Evolutionary conservation across 2,888 invertebrate species (phyloP), one percentile per base, ranked within the genome.

Genomic region (Ichneumon xanthorius): DNA sequence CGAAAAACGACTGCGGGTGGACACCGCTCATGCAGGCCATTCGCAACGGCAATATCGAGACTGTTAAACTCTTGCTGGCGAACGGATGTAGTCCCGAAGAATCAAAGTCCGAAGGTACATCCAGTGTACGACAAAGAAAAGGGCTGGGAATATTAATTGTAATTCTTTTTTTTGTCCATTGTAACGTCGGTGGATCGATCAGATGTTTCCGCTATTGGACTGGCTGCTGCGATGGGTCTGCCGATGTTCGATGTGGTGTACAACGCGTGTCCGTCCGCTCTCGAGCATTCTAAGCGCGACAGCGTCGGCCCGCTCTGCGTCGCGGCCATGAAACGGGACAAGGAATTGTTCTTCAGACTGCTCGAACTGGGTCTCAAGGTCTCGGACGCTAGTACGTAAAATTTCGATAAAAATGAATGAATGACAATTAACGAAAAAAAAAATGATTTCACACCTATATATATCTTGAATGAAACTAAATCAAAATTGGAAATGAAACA

Each of bases 1-100:
- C 86, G 16, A 93, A 91, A 88, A 93, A 92, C 86, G 89, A 91
- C 86, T 93, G 92, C 84, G 93, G 93, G 6, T 93, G 93, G 93
- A 93, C 93, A 6, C 92, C 93, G 5, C 83, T 93, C 26, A 93
- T 93, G 93, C 90, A 92, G 65, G 93, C 93, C 2, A 85, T 93
- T 82, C 90, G 93, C 45, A 92, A 92, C 70, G 88, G 89, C 84
- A 89, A 93, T 84, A 68, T 89, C 4, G 80, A 91, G 45, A 90
- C 89, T 37, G 92, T 91, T 0, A 89, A 92, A 80, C 88, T 92
- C 22, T 86, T 93, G 4, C 75, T 93, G 75, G 80, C 89, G 55
- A 85, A 89, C 58, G 90, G 90, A 4, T 91, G 89, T 37, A 89
- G 87, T 55, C 87, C 91, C 4, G 90, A 89, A 83, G 89, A 92